These are phyloP conservation scores for Phalanger gymnotis DNA, from an alignment of 2,797 vertebrate genomes.

Conservation along the genomic window DNA sequence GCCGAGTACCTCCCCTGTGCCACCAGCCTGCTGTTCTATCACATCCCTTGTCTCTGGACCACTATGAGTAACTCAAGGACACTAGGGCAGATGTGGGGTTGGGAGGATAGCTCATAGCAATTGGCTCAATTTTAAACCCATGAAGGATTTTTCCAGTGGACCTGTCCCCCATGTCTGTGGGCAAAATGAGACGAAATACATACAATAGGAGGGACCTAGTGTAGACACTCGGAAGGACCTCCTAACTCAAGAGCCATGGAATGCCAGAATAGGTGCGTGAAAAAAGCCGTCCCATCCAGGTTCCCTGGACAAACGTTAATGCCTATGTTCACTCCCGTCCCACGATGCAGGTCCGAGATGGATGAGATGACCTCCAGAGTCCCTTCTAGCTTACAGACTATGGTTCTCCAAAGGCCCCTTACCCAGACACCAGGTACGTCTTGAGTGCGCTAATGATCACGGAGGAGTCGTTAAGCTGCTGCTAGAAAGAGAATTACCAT, in stretches of 20 bases:
- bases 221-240: background rate
- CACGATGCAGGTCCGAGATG: background rate
- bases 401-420: slow-evolving; percentile 66
- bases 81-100: background rate
- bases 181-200: background rate
- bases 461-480: slow-evolving; percentile 98
- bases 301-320: background rate
- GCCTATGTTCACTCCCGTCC: background rate
- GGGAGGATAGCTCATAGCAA: background rate
- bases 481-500: slow-evolving; percentile 70
- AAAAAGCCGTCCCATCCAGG: background rate
- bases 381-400: background rate
- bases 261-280: background rate
- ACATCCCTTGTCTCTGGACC: background rate
- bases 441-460: slow-evolving; percentile 96
- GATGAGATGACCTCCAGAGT: background rate
- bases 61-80: background rate
- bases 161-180: background rate
- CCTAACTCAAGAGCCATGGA: background rate
- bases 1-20: background rate
- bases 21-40: background rate
- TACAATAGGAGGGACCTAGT: background rate
- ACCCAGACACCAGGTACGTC: slow-evolving; percentile 92
- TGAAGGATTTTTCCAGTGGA: background rate
- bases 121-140: background rate